Evolutionary conservation across 2,113 vertebrate species (phyloP), one percentile per base, ranked within the genome.

Genomic region (Mola mola): DNA sequence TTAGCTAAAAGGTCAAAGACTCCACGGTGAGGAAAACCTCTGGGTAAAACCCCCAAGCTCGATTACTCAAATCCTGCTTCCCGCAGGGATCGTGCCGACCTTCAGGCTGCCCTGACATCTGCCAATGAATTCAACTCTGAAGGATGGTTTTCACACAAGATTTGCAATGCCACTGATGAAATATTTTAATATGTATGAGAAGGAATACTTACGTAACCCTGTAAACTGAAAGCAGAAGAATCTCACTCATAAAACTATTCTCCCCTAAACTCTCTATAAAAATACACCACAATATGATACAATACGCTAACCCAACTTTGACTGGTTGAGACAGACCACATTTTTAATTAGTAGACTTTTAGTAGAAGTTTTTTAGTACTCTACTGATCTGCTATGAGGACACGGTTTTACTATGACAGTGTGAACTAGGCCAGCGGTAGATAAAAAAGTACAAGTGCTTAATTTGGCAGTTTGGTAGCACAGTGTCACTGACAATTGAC

Each of bases 1-100:
- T 81, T 65, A 79, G 63, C 59, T 40, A 0, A 2, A 43, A n/a
- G 49, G 72, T 80, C 64, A 67, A 49, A 69, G 44, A 48, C 44
- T 52, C 40, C 38, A 11, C 4, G 0, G 49, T 48, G 64, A 79
- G 34, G 11, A 22, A 67, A 58, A 66, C 46, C 52, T 67, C 8
- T 19, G 40, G 22, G 21, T 44, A 40, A 72, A 75, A 57, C 74
- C 57, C 17, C 56, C 22, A 1, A 59, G 61, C 50, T 58, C 8
- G 29, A 34, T 40, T 55, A 9, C 46, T 57, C 4, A 42, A 61
- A 77, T 68, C 51, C 31, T 3, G 11, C 24, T 33, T 63, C 48
- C 50, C 12, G 17, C 5, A 40, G 43, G 72, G 47, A 57, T 50
- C n/a, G 12, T 8, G 25, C 4, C 1, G 20, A 81, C 66, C 66